Conservation (phyloP, 1,140 invertebrate genomes). For the Choristoneura fumiferana region DNA sequence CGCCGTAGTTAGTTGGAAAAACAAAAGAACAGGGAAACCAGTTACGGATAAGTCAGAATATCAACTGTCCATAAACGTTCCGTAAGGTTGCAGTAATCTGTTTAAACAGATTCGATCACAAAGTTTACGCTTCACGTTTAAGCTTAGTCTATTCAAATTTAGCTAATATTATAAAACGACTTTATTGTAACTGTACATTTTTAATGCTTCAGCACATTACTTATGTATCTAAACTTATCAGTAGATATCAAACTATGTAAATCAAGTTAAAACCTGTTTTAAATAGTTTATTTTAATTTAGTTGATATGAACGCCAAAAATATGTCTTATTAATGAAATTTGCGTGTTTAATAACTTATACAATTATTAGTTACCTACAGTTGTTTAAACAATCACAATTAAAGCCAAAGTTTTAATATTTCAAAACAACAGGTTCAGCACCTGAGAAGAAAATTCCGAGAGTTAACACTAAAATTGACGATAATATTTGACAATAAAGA, state of each 20-base stretch:
- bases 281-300: background rate
- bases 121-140: background rate
- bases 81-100: background rate
- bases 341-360: background rate
- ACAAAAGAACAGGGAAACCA: slow-evolving; percentile 41
- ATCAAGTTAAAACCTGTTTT: slow-evolving; percentile 5
- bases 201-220: background rate
- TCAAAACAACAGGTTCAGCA: slow-evolving; percentile 5
- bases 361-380: background rate
- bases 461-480: slow-evolving; percentile 19
- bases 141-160: background rate
- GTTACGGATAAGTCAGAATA: slow-evolving; percentile 26
- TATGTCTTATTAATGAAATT: background rate
- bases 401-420: slow-evolving; percentile 3
- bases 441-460: background rate
- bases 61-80: slow-evolving; percentile 6
- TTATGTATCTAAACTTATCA: background rate
- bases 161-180: background rate
- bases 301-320: slow-evolving; percentile 14
- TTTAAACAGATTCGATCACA: background rate
- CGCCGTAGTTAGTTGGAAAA: slow-evolving; percentile 48
- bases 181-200: background rate
- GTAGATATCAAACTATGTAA: slow-evolving; percentile 6
- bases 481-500: slow-evolving; percentile 25
- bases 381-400: background rate